Evolutionary conservation across 2,113 vertebrate genomes (phyloP).

Genomic region (Dasyurus viverrinus): DNA sequence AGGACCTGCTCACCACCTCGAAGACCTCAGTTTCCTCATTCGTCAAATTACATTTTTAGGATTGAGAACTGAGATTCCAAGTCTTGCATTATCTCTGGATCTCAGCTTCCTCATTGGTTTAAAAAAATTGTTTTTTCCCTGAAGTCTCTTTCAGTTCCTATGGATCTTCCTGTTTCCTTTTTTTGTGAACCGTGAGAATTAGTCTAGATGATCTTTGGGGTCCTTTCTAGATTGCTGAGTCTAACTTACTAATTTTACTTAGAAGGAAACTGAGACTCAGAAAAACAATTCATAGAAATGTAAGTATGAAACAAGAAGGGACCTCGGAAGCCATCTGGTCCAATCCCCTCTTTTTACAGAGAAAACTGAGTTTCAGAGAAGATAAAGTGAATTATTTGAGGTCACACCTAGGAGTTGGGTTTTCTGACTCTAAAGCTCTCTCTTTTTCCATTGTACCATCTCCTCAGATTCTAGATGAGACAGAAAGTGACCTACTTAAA

Average conservation of each 20-base stretch:
- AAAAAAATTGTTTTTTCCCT: neutral
- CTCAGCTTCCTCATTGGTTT: neutral
- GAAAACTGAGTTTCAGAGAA: neutral
- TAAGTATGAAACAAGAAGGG: neutral
- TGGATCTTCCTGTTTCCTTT: neutral
- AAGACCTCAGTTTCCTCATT: neutral
- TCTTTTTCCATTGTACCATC: neutral
- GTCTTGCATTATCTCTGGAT: neutral
- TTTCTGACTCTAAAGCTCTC: neutral
- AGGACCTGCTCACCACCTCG: neutral
- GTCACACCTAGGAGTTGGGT: neutral
- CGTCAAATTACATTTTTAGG: neutral
- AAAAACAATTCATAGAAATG: neutral
- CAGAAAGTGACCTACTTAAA: too few relatives aligned
- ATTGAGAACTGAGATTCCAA: neutral
- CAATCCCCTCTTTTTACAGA: neutral
- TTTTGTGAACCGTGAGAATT: neutral
- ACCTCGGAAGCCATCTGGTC: neutral
- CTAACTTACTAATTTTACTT: neutral
- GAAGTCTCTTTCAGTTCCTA: neutral
- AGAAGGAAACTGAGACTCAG: neutral
- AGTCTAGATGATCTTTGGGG: neutral
- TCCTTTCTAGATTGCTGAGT: neutral
- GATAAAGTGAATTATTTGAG: too few relatives aligned
- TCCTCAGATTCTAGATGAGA: neutral